These are phyloP conservation scores for Drosophila yakuba DNA, from an alignment of 1,140 invertebrate genomes.

Conservation along the genomic window DNA sequence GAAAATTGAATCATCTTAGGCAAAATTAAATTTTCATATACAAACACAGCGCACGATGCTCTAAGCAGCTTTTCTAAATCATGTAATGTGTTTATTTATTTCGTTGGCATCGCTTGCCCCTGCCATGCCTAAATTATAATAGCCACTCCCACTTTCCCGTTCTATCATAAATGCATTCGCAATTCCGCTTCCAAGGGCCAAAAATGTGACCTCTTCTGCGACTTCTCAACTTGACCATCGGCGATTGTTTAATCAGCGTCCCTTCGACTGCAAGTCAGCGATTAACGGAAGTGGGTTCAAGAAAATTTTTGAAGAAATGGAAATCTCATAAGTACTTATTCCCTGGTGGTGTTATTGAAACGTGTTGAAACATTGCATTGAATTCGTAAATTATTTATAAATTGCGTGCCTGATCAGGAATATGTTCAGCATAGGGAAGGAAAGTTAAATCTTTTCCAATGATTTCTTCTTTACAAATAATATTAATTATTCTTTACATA, in stretches of 20 bases:
- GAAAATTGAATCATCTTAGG: constrained; percentile 80
- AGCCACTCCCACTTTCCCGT: background rate
- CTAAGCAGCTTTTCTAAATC: constrained; percentile 55
- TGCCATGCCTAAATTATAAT: constrained; percentile 51
- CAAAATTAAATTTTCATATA: constrained; percentile 73
- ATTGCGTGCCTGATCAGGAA: too few relatives aligned
- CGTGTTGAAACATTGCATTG: background rate
- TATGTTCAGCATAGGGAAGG: too few relatives aligned
- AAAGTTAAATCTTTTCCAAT: too few relatives aligned
- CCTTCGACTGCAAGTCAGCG: constrained; percentile 8
- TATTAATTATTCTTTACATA: too few relatives aligned
- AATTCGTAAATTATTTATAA: too few relatives aligned
- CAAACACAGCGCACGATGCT: constrained; percentile 32
- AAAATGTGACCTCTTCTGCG: constrained; percentile 31
- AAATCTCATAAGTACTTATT: background rate
- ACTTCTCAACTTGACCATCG: constrained; percentile 17
- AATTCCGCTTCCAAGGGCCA: constrained; percentile 40
- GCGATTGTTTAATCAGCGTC: constrained; percentile 11
- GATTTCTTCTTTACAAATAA: too few relatives aligned
- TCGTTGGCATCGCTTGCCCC: constrained; percentile 38
- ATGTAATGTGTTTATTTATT: constrained; percentile 65
- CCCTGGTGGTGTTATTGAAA: constrained; percentile 42
- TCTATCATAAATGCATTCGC: constrained; percentile 20
- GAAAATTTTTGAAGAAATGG: constrained; percentile 5
- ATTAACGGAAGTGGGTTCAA: constrained; percentile 59